Base-by-base conservation (phyloP, 2,888 invertebrate species). In the Lycaena phlaeas region DNA sequence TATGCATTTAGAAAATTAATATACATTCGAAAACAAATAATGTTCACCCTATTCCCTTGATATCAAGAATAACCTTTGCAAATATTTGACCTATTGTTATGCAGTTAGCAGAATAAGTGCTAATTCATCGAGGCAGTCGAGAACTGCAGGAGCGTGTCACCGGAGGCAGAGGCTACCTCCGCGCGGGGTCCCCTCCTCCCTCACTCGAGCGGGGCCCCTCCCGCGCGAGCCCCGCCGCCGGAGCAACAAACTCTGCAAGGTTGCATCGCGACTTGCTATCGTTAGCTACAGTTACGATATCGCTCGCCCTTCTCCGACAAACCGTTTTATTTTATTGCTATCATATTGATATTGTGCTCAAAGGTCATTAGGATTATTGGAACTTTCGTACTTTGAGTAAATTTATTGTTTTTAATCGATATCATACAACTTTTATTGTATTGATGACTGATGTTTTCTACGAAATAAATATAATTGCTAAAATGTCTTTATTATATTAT, bases 231-330 rank as follows among this genome's bases (percentile, higher is more conserved):
- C 36, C 42, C 59, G 48, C 52, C 51, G 53, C 48, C 64, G 76
- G 81, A 69, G 66, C 82, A 82, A 82, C 76, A 81, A 82, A 79
- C 84, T 79, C 75, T 78, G 77, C 82, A 82, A 82, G 82, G 82
- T 82, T 81, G 79, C 68, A 65, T 61, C 56, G 61, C 69, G 69
- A 68, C 68, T 68, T 61, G 68, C 75, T 73, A 73, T 75, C 75
- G 68, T 63, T 59, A 56, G 62, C 78, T 66, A 69, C 73, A 70
- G 72, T 73, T 76, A 74, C 75, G 69, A 78, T 79, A 77, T 75
- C 73, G 64, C 64, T 61, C 75, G 76, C 81, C 81, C 81, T 81
- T 81, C 79, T 79, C 76, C 66, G 50, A 54, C 68, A 61, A 69
- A 73, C 68, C 70, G 66, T 68, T 72, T 71, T 64, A 70, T 70